These are phyloP conservation scores for Cyclina sinensis DNA, from an alignment of 1,140 invertebrate genomes.

Conservation along the genomic window DNA sequence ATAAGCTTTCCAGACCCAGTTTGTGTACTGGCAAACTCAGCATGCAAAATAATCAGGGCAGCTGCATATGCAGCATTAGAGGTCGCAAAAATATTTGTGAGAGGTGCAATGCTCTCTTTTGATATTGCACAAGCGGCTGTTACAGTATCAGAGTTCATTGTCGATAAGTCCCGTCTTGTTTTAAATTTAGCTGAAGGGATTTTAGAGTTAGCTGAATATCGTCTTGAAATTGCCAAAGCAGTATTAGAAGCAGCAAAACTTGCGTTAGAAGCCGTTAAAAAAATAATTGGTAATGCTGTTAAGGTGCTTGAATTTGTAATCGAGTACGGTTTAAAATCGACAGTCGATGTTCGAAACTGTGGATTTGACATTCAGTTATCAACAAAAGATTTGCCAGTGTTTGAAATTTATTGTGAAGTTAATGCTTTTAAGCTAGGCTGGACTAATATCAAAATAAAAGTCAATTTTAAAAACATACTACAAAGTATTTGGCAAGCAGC, in stretches of 20 bases:
- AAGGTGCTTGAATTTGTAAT: constrained; percentile 50
- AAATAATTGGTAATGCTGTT: constrained; percentile 11
- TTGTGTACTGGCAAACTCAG: constrained; percentile 56
- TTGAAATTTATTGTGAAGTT: constrained; percentile 67
- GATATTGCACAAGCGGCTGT: constrained; percentile 56
- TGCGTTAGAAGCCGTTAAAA: constrained; percentile 61
- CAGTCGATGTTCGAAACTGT: constrained; percentile 67
- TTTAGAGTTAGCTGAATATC: constrained; percentile 45
- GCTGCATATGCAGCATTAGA: constrained; percentile 44
- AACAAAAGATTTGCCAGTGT: constrained; percentile 47
- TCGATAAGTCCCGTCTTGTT: constrained; percentile 62
- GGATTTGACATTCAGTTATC: constrained; percentile 60
- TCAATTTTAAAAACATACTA: constrained; percentile 64
- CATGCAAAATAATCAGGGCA: constrained; percentile 31
- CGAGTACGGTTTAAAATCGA: constrained; percentile 36
- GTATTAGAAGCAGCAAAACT: constrained; percentile 51
- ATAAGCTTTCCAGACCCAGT: constrained; percentile 56
- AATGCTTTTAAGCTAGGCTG: constrained; percentile 64
- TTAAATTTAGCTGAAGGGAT: constrained; percentile 49
- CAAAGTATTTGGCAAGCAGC: constrained; percentile 64
- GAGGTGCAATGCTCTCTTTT: constrained; percentile 56
- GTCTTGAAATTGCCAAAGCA: constrained; percentile 45
- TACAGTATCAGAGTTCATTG: constrained; percentile 47
- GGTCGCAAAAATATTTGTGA: constrained; percentile 59
- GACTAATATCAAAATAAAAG: constrained; percentile 30